Evolutionary conservation across 2,888 invertebrate genomes (phyloP).

Genomic region (Geotrupes spiniger): DNA sequence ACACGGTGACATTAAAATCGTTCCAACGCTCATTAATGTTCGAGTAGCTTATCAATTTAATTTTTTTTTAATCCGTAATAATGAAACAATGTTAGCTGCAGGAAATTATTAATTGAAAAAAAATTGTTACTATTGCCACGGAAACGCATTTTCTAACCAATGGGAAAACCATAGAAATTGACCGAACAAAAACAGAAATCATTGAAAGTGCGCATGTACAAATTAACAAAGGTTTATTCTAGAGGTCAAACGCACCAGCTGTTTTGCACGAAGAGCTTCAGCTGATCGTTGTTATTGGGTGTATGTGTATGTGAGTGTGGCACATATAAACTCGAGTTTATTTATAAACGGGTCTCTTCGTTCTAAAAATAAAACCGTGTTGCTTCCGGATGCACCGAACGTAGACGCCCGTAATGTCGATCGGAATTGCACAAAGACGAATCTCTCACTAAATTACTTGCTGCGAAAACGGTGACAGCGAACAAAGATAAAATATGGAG

Average conservation of each 20-base stretch:
- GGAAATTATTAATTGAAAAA: too few relatives aligned
- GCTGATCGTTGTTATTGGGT: constrained; percentile 36
- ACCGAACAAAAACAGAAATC: not conserved
- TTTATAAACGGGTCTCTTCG: constrained; percentile 14
- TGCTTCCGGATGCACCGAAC: constrained; percentile 10
- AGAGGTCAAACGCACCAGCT: constrained; percentile 25
- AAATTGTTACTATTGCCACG: too few relatives aligned
- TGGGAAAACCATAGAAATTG: too few relatives aligned
- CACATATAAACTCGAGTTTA: constrained; percentile 12
- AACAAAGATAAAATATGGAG: not conserved
- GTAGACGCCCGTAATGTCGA: constrained; percentile 12
- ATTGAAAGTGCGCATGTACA: constrained; percentile 17
- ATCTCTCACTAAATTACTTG: not conserved
- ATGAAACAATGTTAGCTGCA: too few relatives aligned
- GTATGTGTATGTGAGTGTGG: constrained; percentile 15
- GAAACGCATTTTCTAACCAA: too few relatives aligned
- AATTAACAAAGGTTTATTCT: constrained; percentile 26
- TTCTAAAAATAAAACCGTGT: constrained; percentile 13
- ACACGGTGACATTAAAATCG: too few relatives aligned
- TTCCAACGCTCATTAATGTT: too few relatives aligned
- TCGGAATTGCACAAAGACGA: constrained; percentile 10
- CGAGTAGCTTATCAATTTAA: too few relatives aligned
- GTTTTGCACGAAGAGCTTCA: constrained; percentile 28
- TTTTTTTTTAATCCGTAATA: too few relatives aligned
- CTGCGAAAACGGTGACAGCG: not conserved